These are phyloP conservation scores for Phaetusa simplex DNA, from an alignment of 2,113 vertebrate species.

Conservation along the genomic window DNA sequence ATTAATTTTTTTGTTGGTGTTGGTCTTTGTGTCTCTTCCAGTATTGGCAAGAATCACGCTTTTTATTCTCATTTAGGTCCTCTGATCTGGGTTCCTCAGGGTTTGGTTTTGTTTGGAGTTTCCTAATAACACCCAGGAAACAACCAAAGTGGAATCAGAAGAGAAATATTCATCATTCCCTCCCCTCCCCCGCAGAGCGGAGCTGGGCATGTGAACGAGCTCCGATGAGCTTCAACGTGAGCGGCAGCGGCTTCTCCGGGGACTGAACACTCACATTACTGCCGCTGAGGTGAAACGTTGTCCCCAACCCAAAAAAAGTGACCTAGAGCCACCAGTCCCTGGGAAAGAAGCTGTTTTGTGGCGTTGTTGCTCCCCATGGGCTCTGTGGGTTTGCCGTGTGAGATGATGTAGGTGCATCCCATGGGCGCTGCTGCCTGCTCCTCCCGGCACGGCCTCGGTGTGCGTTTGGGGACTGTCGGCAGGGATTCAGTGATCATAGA, in stretches of 20 bases:
- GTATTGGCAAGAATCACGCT: neutral
- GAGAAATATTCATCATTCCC: neutral
- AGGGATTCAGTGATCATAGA: neutral
- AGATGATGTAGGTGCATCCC: neutral
- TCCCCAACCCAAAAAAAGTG: neutral
- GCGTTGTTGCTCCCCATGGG: neutral
- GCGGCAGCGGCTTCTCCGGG: neutral
- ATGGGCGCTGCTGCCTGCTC: neutral
- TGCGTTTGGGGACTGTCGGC: neutral
- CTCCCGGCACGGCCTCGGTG: neutral
- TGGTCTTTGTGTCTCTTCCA: conserved; percentile 28
- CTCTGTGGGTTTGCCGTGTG: neutral
- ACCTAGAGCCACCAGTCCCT: neutral
- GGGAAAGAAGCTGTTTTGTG: neutral
- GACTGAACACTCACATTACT: neutral
- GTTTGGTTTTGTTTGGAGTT: neutral
- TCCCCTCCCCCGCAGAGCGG: neutral
- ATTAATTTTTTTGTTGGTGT: neutral
- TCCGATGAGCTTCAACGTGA: fast-evolving
- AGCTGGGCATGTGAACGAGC: neutral
- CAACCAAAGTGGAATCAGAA: neutral
- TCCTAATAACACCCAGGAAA: neutral
- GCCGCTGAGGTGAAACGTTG: neutral
- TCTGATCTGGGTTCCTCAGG: neutral
- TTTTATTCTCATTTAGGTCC: neutral